Conservation (phyloP, 2,888 invertebrate genomes). For the Sialis fuliginosa region DNA sequence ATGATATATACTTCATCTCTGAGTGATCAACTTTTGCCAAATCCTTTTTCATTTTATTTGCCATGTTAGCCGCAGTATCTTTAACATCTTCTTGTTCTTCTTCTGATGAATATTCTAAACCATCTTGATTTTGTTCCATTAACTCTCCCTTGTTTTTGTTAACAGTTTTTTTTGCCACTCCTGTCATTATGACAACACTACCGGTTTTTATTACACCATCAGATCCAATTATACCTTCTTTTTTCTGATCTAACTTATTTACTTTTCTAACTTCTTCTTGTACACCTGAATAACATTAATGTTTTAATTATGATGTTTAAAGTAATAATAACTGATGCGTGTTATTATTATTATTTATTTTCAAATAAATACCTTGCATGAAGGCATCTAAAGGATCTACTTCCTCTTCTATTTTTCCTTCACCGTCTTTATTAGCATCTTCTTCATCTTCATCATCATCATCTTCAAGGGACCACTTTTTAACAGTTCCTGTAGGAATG, state of each 20-base stretch:
- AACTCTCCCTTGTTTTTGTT: constrained; percentile 84
- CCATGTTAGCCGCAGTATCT: constrained; percentile 72
- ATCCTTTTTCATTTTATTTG: constrained; percentile 84
- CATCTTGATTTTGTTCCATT: constrained; percentile 98
- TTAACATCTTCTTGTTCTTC: constrained; percentile 91
- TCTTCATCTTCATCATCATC: constrained; percentile 79
- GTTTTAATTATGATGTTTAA: constrained; percentile 2
- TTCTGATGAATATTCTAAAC: constrained; percentile 92
- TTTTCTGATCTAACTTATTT: constrained; percentile 47
- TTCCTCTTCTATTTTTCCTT: constrained; percentile 38
- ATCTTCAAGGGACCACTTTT: constrained; percentile 92
- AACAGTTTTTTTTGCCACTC: constrained; percentile 65
- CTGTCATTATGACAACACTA: constrained; percentile 68
- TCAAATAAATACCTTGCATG: constrained; percentile 52
- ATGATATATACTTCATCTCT: constrained; percentile 70
- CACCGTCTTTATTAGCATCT: constrained; percentile 23
- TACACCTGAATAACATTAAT: constrained; percentile 20
- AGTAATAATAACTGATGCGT: not conserved
- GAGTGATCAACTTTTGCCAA: constrained; percentile 84
- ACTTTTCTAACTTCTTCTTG: constrained; percentile 69
- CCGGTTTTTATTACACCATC: constrained; percentile 26
- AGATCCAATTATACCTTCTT: constrained; percentile 25
- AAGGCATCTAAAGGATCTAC: constrained; percentile 94
- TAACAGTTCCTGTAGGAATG: constrained; percentile 33
- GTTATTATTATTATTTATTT: not conserved